A percentile compares a stretch with the other conserved stretches of the same genome.
These are phyloP conservation scores for Silurus aristotelis DNA, from an alignment of 2,797 vertebrate species.

Conservation along the genomic window DNA sequence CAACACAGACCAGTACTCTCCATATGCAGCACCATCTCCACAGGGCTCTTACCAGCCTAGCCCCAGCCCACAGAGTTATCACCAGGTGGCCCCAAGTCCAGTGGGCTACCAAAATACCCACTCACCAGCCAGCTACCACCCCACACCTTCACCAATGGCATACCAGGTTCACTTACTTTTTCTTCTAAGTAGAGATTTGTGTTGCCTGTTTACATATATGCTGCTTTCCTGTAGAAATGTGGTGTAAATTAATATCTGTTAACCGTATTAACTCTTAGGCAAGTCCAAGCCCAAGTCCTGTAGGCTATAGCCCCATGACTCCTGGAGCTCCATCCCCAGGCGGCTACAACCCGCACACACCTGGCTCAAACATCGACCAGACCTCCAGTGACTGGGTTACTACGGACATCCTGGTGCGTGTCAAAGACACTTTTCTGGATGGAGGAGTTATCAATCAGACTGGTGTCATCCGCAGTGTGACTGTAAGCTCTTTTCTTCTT, in stretches of 20 bases:
- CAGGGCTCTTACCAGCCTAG: slow-evolving; percentile 96
- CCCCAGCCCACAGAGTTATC: slow-evolving; percentile 93
- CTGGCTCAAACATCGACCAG: slow-evolving; percentile 92
- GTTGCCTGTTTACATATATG: neutral
- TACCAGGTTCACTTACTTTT: slow-evolving; percentile 80
- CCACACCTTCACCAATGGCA: slow-evolving; percentile 91
- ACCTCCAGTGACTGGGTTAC: slow-evolving; percentile 92
- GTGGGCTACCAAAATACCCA: slow-evolving; percentile 95
- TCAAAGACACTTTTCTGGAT: slow-evolving; percentile 88
- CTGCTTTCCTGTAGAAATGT: neutral
- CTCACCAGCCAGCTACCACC: slow-evolving; percentile 93
- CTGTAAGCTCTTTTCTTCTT: slow-evolving; percentile 66
- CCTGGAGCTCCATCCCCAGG: slow-evolving; percentile 92
- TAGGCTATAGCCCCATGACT: slow-evolving; percentile 95
- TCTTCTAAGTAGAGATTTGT: neutral
- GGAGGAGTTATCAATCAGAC: slow-evolving; percentile 83
- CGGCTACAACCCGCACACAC: slow-evolving; percentile 93
- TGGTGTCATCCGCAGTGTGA: slow-evolving; percentile 88
- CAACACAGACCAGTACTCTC: slow-evolving; percentile 95
- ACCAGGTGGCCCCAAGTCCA: slow-evolving; percentile 91
- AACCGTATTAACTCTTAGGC: slow-evolving; percentile 70
- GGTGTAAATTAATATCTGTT: slow-evolving; percentile 4
- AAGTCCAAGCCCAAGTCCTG: slow-evolving; percentile 90
- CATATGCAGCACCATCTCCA: slow-evolving; percentile 89
- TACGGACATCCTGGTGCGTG: slow-evolving; percentile 90